These are phyloP conservation scores for Alaudala cheleensis DNA, from an alignment of 2,113 vertebrate genomes.

Conservation along the genomic window DNA sequence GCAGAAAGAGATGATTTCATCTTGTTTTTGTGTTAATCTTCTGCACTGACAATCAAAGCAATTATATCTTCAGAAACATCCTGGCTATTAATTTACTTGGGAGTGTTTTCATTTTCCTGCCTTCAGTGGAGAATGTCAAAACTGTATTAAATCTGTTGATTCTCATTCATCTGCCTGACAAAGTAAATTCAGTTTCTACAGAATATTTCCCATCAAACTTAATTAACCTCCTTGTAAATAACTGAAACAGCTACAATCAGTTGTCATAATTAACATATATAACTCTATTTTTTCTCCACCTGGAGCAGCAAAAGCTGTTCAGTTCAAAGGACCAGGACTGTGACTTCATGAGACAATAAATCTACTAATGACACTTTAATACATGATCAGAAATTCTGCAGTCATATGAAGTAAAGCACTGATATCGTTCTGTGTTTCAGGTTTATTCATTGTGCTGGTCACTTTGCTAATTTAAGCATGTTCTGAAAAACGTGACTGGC, in stretches of 20 bases:
- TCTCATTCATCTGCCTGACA: not conserved
- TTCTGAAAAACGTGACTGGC: not conserved
- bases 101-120: not conserved
- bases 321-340: not conserved
- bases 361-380: not conserved
- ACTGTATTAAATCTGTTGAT: not conserved
- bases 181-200: not conserved
- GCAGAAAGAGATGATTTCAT: not conserved
- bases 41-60: not conserved
- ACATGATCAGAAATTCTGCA: not conserved
- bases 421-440: not conserved
- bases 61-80: not conserved
- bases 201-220: not conserved
- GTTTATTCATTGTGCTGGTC: not conserved
- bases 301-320: not conserved
- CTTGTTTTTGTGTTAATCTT: not conserved
- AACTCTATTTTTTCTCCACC: not conserved
- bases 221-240: not conserved
- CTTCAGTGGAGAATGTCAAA: not conserved
- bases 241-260: not conserved
- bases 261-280: not conserved
- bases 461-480: not conserved
- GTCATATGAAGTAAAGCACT: not conserved
- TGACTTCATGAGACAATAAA: not conserved
- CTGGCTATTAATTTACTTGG: not conserved